Base-by-base conservation (phyloP, 2,113 vertebrate genomes). In the Corythaixoides concolor region DNA sequence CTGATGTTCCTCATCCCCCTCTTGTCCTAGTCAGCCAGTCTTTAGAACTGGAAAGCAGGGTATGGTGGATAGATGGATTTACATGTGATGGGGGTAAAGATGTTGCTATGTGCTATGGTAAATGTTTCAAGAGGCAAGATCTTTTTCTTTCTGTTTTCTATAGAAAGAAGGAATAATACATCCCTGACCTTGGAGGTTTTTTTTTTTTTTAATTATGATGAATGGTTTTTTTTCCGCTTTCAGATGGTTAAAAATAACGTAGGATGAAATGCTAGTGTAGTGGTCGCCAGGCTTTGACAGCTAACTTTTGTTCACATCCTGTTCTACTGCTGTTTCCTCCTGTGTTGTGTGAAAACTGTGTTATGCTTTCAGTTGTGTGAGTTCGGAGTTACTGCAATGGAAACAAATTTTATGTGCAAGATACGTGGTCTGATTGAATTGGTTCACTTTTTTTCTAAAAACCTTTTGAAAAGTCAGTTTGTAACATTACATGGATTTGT, bases 251-350 rank as follows among this genome's bases (percentile, higher is more conserved):
- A 81, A 88, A 84, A 43, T 67, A 92, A 53, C 2, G 12, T 45
- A n/a, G 33, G 35, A 63, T 64, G n/a, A 74, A 93, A 45, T 89
- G 55, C 58, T 87, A 33, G 30, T 45, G 27, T 84, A 39, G 30
- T 32, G 32, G 39, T 66, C 8, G 6, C 85, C n/a, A 62, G 73
- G 16, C 45, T 88, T 78, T 4, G 45, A 59, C 11, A 77, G 68
- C 74, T 84, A 56, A 43, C 45, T 89, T 89, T 24, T 58, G 47
- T 84, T 92, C 62, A 66, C 66, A 76, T 95, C 86, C 86, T 92
- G 53, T 94, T 96, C 37, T 81, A 4, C 26, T 64, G 59, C 27
- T 72, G 15, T 85, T 96, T 94, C 87, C 78, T 95, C 69, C 50
- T 55, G 62, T 1, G 2, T 49, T 78, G 35, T 24, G 6, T 35